phyloP scores from a whole-genome alignment of 2,113 vertebrate species.

The Lynx canadensis region DNA sequence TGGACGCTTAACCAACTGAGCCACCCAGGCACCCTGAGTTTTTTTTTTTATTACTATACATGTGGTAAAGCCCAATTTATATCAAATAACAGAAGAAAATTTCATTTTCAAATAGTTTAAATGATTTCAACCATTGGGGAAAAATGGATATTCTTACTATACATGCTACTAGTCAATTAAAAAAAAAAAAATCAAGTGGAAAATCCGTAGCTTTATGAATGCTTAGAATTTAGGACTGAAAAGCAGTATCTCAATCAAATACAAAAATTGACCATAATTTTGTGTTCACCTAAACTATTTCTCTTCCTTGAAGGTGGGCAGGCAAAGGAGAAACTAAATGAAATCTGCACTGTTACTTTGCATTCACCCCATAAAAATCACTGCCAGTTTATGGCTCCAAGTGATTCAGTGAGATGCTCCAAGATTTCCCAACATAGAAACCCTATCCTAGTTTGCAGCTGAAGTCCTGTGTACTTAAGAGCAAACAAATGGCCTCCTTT shows the following conservation, averaged over 20 bases:
- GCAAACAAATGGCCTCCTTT: background rate
- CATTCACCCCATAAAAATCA: background rate
- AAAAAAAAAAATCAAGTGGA: background rate
- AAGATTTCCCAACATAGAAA: background rate
- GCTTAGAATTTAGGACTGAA: slow-evolving; percentile 28
- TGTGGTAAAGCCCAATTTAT: background rate
- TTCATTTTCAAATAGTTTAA: slow-evolving; percentile 29
- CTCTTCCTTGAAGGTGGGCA: background rate
- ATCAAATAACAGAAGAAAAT: slow-evolving; percentile 38
- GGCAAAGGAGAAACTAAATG: background rate
- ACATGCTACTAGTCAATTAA: background rate
- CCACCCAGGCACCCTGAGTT: no score
- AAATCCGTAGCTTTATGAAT: slow-evolving; percentile 20
- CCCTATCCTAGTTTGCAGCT: background rate
- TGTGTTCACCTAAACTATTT: background rate
- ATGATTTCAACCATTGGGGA: background rate
- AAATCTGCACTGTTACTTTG: background rate
- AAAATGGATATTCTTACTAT: background rate
- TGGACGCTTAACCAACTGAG: no score
- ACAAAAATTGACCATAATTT: background rate
- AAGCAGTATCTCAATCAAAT: slow-evolving; percentile 4
- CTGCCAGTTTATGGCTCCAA: background rate
- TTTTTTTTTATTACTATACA: slow-evolving; percentile 10
- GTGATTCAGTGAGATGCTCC: background rate
- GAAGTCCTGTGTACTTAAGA: background rate